These are phyloP conservation scores for Patella depressa DNA, from an alignment of 2,888 invertebrate genomes.

Conservation along the genomic window DNA sequence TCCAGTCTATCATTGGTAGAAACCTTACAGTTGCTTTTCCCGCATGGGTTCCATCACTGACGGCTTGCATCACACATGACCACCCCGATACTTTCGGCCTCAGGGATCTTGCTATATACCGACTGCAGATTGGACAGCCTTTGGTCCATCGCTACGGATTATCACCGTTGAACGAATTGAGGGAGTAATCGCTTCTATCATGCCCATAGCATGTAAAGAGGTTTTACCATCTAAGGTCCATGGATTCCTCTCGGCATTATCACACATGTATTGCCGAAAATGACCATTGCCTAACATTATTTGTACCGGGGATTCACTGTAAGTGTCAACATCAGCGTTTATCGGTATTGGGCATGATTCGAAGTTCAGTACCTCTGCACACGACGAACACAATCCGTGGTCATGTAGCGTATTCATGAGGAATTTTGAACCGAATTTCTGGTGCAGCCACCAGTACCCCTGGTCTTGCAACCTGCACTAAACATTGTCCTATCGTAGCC, in stretches of 20 bases:
- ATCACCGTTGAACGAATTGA: neutral
- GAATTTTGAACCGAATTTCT: neutral
- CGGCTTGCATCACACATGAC: constrained; percentile 44
- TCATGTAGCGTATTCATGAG: too few relatives aligned
- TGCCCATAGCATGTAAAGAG: neutral
- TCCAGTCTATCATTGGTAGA: neutral
- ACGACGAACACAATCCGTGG: too few relatives aligned
- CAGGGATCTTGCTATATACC: constrained; percentile 18
- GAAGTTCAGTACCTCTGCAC: too few relatives aligned
- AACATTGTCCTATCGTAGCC: too few relatives aligned
- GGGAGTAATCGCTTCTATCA: neutral
- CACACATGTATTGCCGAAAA: too few relatives aligned
- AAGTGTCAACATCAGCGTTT: too few relatives aligned
- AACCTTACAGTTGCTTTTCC: constrained; percentile 32
- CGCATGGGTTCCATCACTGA: constrained; percentile 31
- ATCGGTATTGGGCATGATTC: too few relatives aligned
- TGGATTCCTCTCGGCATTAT: too few relatives aligned
- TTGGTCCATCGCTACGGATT: neutral
- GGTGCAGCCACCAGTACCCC: neutral
- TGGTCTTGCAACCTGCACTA: neutral
- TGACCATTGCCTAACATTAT: too few relatives aligned
- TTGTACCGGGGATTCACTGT: too few relatives aligned
- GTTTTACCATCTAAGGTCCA: neutral
- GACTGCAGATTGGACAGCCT: neutral
- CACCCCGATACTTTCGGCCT: constrained; percentile 32